phyloP scores from a whole-genome alignment of 2,797 vertebrate species.

The Remorina albescens region DNA sequence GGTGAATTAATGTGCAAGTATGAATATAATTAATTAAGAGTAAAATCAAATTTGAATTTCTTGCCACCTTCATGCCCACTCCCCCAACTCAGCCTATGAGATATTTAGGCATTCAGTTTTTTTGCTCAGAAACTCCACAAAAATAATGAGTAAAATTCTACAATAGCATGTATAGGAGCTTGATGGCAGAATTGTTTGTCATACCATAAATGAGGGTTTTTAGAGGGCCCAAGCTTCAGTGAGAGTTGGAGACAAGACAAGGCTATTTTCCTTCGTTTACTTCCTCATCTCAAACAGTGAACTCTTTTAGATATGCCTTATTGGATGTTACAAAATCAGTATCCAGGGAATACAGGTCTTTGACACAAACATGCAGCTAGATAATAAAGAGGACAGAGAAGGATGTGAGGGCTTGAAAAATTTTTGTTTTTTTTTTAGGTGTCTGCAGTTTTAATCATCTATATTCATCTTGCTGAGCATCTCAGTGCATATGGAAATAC shows the following conservation, averaged over 20 bases:
- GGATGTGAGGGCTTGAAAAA: conserved; percentile 10
- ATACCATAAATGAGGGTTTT: conserved; percentile 15
- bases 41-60: not conserved
- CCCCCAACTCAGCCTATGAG: not conserved
- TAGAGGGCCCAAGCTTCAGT: not conserved
- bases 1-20: not conserved
- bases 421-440: conserved; percentile 29
- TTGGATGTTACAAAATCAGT: conserved; percentile 5
- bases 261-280: conserved; percentile 39
- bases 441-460: conserved; percentile 59
- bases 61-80: not conserved
- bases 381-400: not conserved
- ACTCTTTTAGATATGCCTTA: conserved; percentile 26
- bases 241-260: conserved; percentile 21
- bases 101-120: conserved; percentile 2
- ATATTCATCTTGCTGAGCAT: conserved; percentile 60
- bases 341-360: not conserved
- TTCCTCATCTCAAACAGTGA: conserved; percentile 21
- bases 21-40: not conserved
- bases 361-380: not conserved
- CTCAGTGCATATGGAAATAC: conserved; percentile 63
- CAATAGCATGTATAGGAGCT: conserved; percentile 9
- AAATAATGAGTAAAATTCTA: conserved; percentile 17
- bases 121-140: not conserved
- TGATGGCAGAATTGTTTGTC: conserved; percentile 14